Evolutionary conservation across 2,888 invertebrate species (phyloP).

Genomic region (Drosophila niveifrons): DNA sequence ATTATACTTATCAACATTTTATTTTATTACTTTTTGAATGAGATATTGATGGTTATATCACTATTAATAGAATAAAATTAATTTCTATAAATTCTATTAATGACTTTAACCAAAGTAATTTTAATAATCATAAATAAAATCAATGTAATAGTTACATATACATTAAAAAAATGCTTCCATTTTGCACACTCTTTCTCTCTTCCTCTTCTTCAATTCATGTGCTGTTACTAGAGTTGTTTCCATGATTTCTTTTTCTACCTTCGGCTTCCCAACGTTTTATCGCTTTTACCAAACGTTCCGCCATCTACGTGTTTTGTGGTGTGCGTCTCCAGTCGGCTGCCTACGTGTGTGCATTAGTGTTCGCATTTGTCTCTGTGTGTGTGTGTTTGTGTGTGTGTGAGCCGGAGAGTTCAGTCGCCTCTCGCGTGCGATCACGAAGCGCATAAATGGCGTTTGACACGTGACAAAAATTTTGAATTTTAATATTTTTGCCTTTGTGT

Average conservation of each 20-base stretch:
- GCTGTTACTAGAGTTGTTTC: constrained; percentile 5
- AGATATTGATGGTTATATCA: too few relatives aligned
- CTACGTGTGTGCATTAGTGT: constrained; percentile 53
- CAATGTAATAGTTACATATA: too few relatives aligned
- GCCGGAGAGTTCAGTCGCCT: too few relatives aligned
- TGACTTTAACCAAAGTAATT: too few relatives aligned
- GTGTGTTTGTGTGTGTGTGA: constrained; percentile 22
- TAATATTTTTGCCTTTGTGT: constrained; percentile 68
- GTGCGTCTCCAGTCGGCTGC: constrained; percentile 19
- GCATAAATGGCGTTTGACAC: constrained; percentile 81
- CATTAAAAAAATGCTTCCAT: too few relatives aligned
- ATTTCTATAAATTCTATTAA: too few relatives aligned
- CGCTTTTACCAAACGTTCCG: constrained; percentile 8
- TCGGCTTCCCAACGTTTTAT: constrained; percentile 1
- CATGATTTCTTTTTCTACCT: constrained; percentile 13
- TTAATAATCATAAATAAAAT: too few relatives aligned
- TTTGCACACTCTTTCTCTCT: too few relatives aligned
- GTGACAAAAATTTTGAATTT: constrained; percentile 78
- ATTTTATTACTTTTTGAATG: too few relatives aligned
- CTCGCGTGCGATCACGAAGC: constrained; percentile 79
- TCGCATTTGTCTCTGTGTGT: constrained; percentile 27
- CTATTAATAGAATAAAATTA: too few relatives aligned
- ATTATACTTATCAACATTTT: too few relatives aligned
- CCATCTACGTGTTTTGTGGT: constrained; percentile 32
- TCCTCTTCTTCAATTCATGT: background rate